Evolutionary conservation across 30 jellyfish, hydroid and myxozoan species (phyloP).

Genomic region (Rhopilema esculentum): DNA sequence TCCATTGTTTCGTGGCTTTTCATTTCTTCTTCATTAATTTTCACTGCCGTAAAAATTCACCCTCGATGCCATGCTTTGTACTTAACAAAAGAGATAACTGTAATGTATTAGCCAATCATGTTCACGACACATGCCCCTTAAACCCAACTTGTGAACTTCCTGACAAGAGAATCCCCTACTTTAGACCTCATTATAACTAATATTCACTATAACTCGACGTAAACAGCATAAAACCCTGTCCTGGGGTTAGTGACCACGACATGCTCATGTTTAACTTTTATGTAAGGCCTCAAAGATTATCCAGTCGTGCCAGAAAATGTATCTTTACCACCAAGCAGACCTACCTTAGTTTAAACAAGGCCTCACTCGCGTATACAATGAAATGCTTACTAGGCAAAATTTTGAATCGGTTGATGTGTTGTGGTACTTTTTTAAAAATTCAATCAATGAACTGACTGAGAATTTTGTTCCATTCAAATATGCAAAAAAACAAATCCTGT

Average conservation of each 20-base stretch:
- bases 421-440: neutral
- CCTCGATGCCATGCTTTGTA: too few relatives aligned
- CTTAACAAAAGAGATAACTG: too few relatives aligned
- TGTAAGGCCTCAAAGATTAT: neutral
- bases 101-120: too few relatives aligned
- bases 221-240: neutral
- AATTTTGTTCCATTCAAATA: slow-evolving; percentile 26
- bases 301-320: neutral
- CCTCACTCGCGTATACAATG: too few relatives aligned
- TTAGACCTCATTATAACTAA: neutral
- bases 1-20: too few relatives aligned
- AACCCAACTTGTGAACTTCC: slow-evolving; percentile 2
- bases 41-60: too few relatives aligned
- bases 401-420: too few relatives aligned
- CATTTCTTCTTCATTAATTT: too few relatives aligned
- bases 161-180: neutral
- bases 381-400: too few relatives aligned
- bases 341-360: neutral
- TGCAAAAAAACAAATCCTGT: slow-evolving; percentile 6
- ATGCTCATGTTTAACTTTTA: neutral
- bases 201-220: neutral
- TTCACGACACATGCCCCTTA: too few relatives aligned
- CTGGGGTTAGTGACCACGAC: slow-evolving; percentile 20
- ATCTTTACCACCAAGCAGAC: neutral
- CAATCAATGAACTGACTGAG: too few relatives aligned